phyloP scores from a whole-genome alignment of 2,888 invertebrate species.

The Ophioninae sp. region DNA sequence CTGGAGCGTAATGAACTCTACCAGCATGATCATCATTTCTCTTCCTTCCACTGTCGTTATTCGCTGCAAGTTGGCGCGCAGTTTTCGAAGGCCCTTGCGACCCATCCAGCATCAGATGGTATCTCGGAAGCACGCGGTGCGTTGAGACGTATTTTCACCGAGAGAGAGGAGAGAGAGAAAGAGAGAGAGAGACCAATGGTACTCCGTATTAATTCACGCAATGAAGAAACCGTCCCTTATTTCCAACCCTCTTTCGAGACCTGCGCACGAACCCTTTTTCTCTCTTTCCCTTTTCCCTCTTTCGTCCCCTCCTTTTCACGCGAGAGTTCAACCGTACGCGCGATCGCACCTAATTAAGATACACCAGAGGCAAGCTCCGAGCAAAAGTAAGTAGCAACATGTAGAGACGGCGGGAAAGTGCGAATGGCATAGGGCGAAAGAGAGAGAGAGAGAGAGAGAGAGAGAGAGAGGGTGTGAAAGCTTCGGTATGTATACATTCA shows the following conservation, averaged over 20 bases:
- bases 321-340: slow-evolving; percentile 59
- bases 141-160: slow-evolving; percentile 9
- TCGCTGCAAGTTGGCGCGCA: background rate
- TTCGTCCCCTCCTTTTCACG: slow-evolving; percentile 52
- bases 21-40: too few relatives aligned
- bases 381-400: slow-evolving; percentile 25
- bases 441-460: background rate
- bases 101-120: slow-evolving; percentile 26
- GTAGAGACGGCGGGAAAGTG: background rate
- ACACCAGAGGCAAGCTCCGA: slow-evolving; percentile 56
- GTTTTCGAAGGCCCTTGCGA: slow-evolving; percentile 10
- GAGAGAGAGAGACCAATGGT: slow-evolving; percentile 25
- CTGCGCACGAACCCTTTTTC: too few relatives aligned
- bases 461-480: slow-evolving; percentile 3
- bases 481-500: background rate
- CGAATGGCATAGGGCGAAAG: background rate
- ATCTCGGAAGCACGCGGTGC: slow-evolving; percentile 8
- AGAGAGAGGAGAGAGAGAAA: too few relatives aligned
- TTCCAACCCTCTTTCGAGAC: slow-evolving; percentile 9
- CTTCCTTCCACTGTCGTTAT: too few relatives aligned
- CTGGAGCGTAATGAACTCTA: too few relatives aligned
- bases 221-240: slow-evolving; percentile 20
- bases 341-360: slow-evolving; percentile 64
- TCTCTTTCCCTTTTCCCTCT: slow-evolving; percentile 8
- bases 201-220: slow-evolving; percentile 61